Evolutionary conservation across 2,113 vertebrate species (phyloP), one percentile per base, ranked within the genome.

Genomic region (Perccottus glenii): DNA sequence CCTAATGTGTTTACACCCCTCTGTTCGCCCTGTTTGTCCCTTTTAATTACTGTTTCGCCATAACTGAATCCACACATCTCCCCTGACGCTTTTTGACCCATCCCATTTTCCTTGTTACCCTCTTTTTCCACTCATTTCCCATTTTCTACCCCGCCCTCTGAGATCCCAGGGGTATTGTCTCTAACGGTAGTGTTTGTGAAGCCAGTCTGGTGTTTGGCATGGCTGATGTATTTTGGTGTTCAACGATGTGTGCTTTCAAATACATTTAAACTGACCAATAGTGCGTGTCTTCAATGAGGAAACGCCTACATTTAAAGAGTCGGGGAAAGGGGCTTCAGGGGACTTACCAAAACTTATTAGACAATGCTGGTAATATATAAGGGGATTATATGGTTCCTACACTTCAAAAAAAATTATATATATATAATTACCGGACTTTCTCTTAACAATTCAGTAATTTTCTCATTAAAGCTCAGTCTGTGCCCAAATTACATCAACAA

Each of bases 221-320:
- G 72, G 77, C 57, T 85, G 62, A 77, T 65, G 69, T 77, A 47
- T 73, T 73, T 82, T 79, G 60, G 59, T 73, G 62, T 66, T 72
- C 56, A 70, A 65, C 33, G 11, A 60, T 87, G 78, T 82, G 60
- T 78, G 80, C 53, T 73, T 90, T 90, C 60, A 73, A 77, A 75
- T 69, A 52, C 48, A 75, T 87, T 89, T 70, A 89, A 90, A 87
- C 11, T 50, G 73, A 83, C 83, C 87, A 90, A 85, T 87, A 43
- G 73, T 61, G 75, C 47, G 60, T 48, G 67, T 51, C 58, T 50
- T 46, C 52, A 64, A 55, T 16, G 33, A 50, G 61, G 48, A 71
- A 76, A 62, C 55, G 38, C 67, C 60, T 36, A 62, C 70, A 16
- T 57, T n/a, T 42, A 5, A 40, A 16, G 32, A 57, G 38, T 12